Evolutionary conservation across 2,888 invertebrate genomes (phyloP).

Genomic region (Gastrophysa polygoni): DNA sequence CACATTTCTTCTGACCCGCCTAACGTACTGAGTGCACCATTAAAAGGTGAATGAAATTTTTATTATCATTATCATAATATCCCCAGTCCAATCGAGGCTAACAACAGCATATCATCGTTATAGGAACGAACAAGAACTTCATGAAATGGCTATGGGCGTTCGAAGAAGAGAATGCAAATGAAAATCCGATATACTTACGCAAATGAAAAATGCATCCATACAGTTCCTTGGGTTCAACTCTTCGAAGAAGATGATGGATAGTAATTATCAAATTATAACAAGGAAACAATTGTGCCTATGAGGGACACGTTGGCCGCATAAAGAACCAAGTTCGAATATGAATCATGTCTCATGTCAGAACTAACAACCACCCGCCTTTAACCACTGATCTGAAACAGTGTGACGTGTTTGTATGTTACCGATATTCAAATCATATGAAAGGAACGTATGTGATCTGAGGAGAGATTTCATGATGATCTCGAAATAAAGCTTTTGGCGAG

Average conservation of each 20-base stretch:
- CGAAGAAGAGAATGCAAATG: constrained; percentile 15
- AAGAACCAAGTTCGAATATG: constrained; percentile 23
- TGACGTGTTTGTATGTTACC: too few relatives aligned
- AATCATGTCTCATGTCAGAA: constrained; percentile 5
- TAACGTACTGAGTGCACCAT: too few relatives aligned
- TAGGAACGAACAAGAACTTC: background rate
- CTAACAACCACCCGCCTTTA: background rate
- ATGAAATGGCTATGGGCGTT: constrained; percentile 10
- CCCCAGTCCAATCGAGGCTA: background rate
- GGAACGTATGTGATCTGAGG: too few relatives aligned
- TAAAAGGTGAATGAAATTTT: too few relatives aligned
- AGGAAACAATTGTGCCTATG: constrained; percentile 21
- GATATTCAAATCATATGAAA: too few relatives aligned
- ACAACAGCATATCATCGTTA: background rate
- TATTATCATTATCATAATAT: too few relatives aligned
- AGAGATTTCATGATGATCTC: too few relatives aligned
- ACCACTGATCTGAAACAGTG: background rate
- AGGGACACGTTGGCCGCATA: constrained; percentile 17
- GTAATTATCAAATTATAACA: constrained; percentile 26
- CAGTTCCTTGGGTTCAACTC: constrained; percentile 13
- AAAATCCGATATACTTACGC: constrained; percentile 16
- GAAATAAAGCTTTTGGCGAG: too few relatives aligned
- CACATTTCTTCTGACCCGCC: too few relatives aligned
- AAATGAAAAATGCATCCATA: constrained; percentile 19
- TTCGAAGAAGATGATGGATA: constrained; percentile 18